Percentiles rank a stretch among this genome's conserved stretches.
phyloP scores from a whole-genome alignment of 2,888 invertebrate species.

The Clivina fossor region DNA sequence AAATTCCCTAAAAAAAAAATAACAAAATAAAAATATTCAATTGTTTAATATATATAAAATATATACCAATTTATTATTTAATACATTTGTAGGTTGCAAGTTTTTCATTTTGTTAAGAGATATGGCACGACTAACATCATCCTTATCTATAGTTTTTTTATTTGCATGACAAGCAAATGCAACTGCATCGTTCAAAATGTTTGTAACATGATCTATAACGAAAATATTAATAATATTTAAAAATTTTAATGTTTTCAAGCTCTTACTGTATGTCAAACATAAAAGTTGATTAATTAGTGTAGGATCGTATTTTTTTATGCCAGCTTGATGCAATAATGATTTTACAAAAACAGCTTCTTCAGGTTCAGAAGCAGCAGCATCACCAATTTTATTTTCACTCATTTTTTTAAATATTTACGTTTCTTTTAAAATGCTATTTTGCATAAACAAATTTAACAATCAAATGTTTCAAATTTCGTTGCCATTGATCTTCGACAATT shows the following conservation, averaged over 20 bases:
- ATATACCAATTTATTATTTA: slow-evolving; percentile 6
- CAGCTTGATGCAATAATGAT: slow-evolving; percentile 22
- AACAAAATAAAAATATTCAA: slow-evolving; percentile 1
- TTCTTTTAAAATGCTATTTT: too few relatives aligned
- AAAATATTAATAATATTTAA: slow-evolving; percentile 8
- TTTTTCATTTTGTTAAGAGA: slow-evolving; percentile 17
- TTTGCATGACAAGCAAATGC: slow-evolving; percentile 33
- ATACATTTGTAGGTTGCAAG: slow-evolving; percentile 23
- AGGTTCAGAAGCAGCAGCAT: too few relatives aligned
- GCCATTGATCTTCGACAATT: slow-evolving; percentile 13
- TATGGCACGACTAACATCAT: slow-evolving; percentile 34
- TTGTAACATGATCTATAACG: slow-evolving; percentile 32
- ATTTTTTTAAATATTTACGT: too few relatives aligned
- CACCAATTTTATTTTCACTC: too few relatives aligned
- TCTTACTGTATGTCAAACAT: slow-evolving; percentile 32
- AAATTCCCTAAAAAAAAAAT: slow-evolving; percentile 33
- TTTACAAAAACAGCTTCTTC: slow-evolving; percentile 9
- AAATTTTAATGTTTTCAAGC: slow-evolving; percentile 3
- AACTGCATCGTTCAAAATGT: slow-evolving; percentile 32
- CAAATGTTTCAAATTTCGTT: too few relatives aligned
- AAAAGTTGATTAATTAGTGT: slow-evolving; percentile 25
- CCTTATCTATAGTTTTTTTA: slow-evolving; percentile 23
- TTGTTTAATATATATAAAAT: too few relatives aligned
- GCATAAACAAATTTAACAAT: too few relatives aligned
- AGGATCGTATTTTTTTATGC: slow-evolving; percentile 31